phyloP scores from a whole-genome alignment of 2,888 invertebrate genomes.

The Melipona beecheii region DNA sequence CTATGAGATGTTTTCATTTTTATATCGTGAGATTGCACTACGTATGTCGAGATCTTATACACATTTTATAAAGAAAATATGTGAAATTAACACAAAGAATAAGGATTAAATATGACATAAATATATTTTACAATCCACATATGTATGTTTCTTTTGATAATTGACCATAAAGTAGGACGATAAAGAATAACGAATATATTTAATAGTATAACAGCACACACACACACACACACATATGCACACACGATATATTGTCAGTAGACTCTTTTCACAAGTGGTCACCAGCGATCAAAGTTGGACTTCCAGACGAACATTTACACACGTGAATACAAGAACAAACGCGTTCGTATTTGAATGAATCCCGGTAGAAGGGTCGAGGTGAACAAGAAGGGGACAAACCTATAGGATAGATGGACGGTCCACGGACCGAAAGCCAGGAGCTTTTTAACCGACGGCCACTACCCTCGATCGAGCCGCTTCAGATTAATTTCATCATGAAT shows the following conservation, averaged over 20 bases:
- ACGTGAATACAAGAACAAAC: slow-evolving; percentile 18
- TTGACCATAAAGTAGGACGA: neutral
- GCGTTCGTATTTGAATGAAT: slow-evolving; percentile 38
- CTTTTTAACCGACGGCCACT: slow-evolving; percentile 75
- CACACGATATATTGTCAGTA: neutral
- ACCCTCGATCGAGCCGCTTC: slow-evolving; percentile 66
- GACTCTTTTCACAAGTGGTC: slow-evolving; percentile 4
- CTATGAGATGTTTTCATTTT: too few species aligned
- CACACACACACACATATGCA: too few species aligned
- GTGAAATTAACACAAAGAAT: too few species aligned
- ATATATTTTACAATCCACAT: neutral
- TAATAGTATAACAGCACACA: slow-evolving; percentile 2
- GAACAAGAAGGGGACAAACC: slow-evolving; percentile 57
- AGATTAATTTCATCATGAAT: slow-evolving; percentile 84
- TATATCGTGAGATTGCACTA: too few species aligned
- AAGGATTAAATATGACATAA: neutral
- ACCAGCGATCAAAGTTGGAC: slow-evolving; percentile 22
- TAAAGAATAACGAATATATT: neutral
- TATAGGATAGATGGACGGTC: slow-evolving; percentile 60
- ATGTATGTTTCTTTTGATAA: neutral
- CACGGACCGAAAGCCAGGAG: slow-evolving; percentile 63
- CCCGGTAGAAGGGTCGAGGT: slow-evolving; percentile 61
- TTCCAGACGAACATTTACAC: slow-evolving; percentile 29
- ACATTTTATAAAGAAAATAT: too few species aligned
- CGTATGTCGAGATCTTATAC: too few species aligned